Evolutionary conservation across 1,140 invertebrate genomes (phyloP), one percentile per base, ranked within the genome.

Genomic region (Drosophila aff.): DNA sequence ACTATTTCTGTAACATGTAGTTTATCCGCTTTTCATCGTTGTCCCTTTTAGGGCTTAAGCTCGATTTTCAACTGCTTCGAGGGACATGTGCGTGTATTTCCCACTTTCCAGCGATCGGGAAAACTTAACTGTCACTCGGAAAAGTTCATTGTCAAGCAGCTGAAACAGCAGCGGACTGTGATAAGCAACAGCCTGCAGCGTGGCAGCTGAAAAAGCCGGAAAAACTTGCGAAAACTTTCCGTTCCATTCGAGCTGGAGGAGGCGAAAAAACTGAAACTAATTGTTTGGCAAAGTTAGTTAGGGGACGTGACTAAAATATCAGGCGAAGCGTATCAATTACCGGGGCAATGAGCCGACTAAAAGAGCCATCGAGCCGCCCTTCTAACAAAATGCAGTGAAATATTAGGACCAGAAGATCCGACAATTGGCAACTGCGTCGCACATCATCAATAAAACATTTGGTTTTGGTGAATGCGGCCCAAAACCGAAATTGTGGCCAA

Each of bases 391-490:
- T 38, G 55, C 47, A 55, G 18, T 23, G 43, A 47, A 59, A 44
- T 52, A 44, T 40, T 36, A 36, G 57, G 6, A 16, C 61, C 38
- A 23, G 46, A 52, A 18, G 50, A 68, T 64, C 64, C 53, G 64
- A 57, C 81, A 77, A 81, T 67, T 59, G 77, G 64, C 38, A 44
- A 40, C 71, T 49, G 82, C 84, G 81, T 79, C 77, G 71, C 81
- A 87, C 84, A 87, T 87, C 84, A 89, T 89, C 84, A 89, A 89
- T 89, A 89, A 89, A 84, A 79, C 81, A 89, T 89, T 84, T 50
- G 60, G 52, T 50, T 71, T 72, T 11, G 28, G 68, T 44, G 68
- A 52, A 83, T 61, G 71, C 77, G 71, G 80, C 65, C 84, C 47
- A 55, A 76, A 81, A 76, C 77, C 84, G 21, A 75, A 72, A 81